phyloP scores from a whole-genome alignment of 2,797 vertebrate species.

The Mergus octosetaceus region DNA sequence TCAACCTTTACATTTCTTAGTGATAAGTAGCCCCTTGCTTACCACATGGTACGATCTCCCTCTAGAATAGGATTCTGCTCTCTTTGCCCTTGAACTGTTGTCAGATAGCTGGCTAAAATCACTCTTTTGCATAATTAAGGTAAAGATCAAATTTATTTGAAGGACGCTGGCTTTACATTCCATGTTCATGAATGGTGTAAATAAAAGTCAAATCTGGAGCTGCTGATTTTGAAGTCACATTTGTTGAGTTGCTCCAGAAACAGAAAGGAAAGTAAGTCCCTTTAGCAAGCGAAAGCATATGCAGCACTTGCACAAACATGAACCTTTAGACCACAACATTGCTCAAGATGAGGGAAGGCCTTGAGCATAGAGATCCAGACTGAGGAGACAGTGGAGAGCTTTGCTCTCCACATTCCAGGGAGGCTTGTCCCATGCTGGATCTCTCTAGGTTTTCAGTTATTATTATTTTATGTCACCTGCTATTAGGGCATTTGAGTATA shows the following conservation, averaged over 20 bases:
- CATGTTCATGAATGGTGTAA: neutral
- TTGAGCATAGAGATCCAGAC: neutral
- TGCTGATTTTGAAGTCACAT: neutral
- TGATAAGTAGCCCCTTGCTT: neutral
- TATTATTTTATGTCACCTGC: neutral
- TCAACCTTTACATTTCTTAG: neutral
- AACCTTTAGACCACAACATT: neutral
- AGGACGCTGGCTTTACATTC: neutral
- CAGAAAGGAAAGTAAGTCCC: neutral
- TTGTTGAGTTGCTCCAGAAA: neutral
- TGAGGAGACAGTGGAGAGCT: neutral
- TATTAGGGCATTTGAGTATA: neutral
- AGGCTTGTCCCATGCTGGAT: neutral
- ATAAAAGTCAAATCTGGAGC: neutral
- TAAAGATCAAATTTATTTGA: neutral
- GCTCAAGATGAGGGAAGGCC: neutral
- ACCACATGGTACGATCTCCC: neutral
- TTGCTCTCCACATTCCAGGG: neutral
- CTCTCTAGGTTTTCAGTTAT: neutral
- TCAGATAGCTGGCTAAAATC: neutral
- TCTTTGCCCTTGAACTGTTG: neutral
- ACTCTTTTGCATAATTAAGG: neutral
- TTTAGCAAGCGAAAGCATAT: neutral
- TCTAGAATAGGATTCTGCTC: neutral
- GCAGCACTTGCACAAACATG: neutral